Conservation (phyloP, 2,113 vertebrate genomes). For the Nipponia nippon region DNA sequence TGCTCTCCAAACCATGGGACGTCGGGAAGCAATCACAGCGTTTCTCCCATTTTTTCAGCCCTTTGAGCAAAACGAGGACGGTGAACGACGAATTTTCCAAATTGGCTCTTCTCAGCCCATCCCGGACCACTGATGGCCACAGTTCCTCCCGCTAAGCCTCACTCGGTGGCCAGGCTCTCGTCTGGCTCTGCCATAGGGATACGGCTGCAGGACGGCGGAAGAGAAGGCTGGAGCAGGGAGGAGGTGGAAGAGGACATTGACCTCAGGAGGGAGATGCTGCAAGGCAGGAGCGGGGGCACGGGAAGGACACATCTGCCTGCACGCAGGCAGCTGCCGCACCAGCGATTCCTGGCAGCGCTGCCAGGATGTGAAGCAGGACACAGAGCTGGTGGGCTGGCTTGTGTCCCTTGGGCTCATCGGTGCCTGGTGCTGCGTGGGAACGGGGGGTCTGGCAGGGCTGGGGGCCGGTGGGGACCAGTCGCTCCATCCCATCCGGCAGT, state of each 20-base stretch:
- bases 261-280: neutral
- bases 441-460: neutral
- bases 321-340: neutral
- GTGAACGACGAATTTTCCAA: neutral
- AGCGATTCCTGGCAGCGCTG: neutral
- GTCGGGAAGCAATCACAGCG: rapidly evolving
- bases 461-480: neutral
- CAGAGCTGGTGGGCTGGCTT: neutral
- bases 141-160: rapidly evolving
- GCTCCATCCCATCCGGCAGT: neutral
- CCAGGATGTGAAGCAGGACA: neutral
- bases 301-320: neutral
- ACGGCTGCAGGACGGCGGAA: rapidly evolving
- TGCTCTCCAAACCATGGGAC: neutral
- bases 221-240: neutral
- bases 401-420: neutral
- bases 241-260: neutral
- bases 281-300: neutral
- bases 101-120: neutral
- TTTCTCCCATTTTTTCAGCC: neutral
- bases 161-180: rapidly evolving
- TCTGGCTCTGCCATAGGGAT: neutral
- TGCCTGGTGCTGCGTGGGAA: neutral
- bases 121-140: neutral
- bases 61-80: neutral